Percentiles rank a stretch among this genome's conserved stretches.
Conservation (phyloP, 2,888 invertebrate genomes). For the Biston betularia region DNA sequence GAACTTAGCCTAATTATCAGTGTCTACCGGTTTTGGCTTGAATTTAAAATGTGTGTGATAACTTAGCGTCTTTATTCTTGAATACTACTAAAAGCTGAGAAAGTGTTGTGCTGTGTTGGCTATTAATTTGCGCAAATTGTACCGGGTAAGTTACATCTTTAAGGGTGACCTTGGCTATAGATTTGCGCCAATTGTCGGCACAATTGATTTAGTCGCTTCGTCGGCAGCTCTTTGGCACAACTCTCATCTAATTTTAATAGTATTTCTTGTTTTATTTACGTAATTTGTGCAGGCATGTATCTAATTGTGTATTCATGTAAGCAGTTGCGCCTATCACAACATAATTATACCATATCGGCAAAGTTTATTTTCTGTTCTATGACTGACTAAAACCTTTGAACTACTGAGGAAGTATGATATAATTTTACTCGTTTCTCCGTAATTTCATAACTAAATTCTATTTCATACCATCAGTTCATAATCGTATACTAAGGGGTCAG, state of each 20-base stretch:
- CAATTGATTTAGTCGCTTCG: slow-evolving; percentile 22
- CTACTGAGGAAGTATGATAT: neutral
- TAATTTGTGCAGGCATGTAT: neutral
- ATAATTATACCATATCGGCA: too few species aligned
- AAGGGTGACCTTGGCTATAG: slow-evolving; percentile 22
- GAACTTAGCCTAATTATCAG: too few species aligned
- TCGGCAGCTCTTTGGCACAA: neutral
- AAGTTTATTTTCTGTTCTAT: neutral
- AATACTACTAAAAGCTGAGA: neutral
- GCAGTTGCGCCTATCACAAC: too few species aligned
- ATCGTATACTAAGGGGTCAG: neutral
- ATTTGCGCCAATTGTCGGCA: slow-evolving; percentile 33
- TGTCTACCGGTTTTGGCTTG: too few species aligned
- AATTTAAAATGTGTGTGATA: neutral
- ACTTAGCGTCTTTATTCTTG: neutral
- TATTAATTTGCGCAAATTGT: neutral
- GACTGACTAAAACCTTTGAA: neutral
- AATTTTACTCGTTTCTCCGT: neutral
- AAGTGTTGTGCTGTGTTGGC: slow-evolving; percentile 1
- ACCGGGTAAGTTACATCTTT: slow-evolving; percentile 25
- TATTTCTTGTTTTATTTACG: neutral
- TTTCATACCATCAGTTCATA: neutral
- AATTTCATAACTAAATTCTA: neutral
- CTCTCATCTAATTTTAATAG: neutral
- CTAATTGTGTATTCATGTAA: too few species aligned